Evolutionary conservation across 2,797 vertebrate genomes (phyloP).

Genomic region (Squalus acanthias): DNA sequence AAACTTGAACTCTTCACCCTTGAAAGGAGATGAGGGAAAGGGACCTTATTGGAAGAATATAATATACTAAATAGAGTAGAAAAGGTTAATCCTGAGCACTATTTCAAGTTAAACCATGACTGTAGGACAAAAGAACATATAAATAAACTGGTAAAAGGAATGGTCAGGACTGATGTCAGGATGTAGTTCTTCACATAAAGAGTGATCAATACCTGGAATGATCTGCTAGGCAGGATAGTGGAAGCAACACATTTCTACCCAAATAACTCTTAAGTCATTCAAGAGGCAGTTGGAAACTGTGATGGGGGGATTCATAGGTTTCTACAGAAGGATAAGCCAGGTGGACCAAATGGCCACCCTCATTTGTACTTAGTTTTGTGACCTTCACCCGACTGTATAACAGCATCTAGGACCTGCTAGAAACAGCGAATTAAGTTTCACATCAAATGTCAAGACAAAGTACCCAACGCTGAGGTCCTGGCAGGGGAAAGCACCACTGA

Average conservation of each 20-base stretch:
- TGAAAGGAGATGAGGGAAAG: too few relatives aligned
- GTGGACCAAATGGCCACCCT: background rate
- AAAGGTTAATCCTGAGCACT: background rate
- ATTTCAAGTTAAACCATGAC: background rate
- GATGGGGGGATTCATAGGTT: background rate
- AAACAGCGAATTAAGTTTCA: background rate
- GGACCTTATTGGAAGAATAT: background rate
- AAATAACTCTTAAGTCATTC: background rate
- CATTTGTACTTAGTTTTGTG: too few relatives aligned
- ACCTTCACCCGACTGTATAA: background rate
- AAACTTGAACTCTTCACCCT: too few relatives aligned
- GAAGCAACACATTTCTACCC: too few relatives aligned
- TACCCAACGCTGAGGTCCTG: too few relatives aligned
- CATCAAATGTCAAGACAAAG: too few relatives aligned
- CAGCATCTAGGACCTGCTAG: background rate
- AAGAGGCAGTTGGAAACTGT: background rate
- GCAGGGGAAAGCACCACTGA: too few relatives aligned
- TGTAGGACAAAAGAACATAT: too few relatives aligned
- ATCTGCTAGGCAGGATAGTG: too few relatives aligned
- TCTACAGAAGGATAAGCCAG: too few relatives aligned
- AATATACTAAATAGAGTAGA: background rate
- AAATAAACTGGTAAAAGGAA: background rate
- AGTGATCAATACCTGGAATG: too few relatives aligned
- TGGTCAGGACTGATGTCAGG: background rate
- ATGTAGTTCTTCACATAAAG: background rate